Evolutionary conservation across 2,113 vertebrate genomes (phyloP).

Genomic region (Isurus oxyrinchus): DNA sequence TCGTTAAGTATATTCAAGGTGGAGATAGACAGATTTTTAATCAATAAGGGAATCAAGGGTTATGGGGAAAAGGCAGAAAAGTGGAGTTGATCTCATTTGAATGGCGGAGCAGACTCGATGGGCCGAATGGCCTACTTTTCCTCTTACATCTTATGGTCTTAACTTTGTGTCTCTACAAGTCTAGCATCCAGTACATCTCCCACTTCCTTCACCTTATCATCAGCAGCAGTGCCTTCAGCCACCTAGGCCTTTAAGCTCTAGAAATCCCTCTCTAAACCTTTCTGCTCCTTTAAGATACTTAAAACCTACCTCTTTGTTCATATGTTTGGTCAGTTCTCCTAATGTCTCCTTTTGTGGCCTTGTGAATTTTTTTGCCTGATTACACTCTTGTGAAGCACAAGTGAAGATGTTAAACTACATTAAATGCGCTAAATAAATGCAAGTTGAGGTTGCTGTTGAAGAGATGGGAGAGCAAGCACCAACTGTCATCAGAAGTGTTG

Average conservation of each 20-base stretch:
- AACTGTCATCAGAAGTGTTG: background rate
- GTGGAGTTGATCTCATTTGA: too few species aligned
- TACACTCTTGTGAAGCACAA: background rate
- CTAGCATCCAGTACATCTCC: background rate
- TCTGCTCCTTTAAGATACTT: background rate
- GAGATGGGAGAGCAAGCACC: constrained; percentile 29
- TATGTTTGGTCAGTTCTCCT: background rate
- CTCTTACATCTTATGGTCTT: too few species aligned
- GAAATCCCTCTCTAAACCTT: background rate
- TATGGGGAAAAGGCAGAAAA: too few species aligned
- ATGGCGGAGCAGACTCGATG: too few species aligned
- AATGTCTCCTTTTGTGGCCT: background rate
- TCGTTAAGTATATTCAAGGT: too few species aligned
- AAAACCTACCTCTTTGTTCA: background rate
- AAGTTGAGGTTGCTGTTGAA: background rate
- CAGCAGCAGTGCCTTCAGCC: background rate
- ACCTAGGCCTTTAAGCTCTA: too few species aligned
- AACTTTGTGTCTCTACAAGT: background rate
- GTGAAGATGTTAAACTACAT: background rate
- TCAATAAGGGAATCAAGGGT: too few species aligned
- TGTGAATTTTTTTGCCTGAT: background rate
- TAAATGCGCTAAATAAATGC: background rate
- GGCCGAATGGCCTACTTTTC: too few species aligned
- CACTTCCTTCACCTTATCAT: background rate
- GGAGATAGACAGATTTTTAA: too few species aligned